Base-by-base conservation (phyloP, 2,888 invertebrate species). In the Microplitis deprimator region DNA sequence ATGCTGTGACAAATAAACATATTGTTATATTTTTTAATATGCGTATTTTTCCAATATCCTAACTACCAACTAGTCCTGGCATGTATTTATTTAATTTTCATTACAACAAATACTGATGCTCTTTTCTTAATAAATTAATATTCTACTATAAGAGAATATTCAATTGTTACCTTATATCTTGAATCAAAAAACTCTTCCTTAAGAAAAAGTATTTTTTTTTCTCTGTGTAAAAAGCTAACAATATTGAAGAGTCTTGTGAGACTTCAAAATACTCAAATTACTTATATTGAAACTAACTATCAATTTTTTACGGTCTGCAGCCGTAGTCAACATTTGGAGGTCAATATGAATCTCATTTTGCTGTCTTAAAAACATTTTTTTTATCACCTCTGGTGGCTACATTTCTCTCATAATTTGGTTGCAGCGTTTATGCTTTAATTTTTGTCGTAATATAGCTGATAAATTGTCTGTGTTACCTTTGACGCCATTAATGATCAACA, bases 371-470 rank as follows among this genome's bases (percentile, higher is more conserved):
- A 61, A 61, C 61, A 61, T 61, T 61, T 6, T n/a, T 16, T 17
- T 61, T 6, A 61, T 61, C 61, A 16, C 17, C 1, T 61, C 61
- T 16, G 61, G 61, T 61, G 61, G 61, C 61, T 6, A 61, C 61
- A 61, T 61, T 61, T 61, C 61, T 61, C 61, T 17, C 61, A 61
- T 61, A 1, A 61, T 17, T 1, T 16, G 17, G 61, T 61, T 61
- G 17, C 61, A 61, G n/a, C 61, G 61, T 17, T 61, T 61, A 8
- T 6, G n/a, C 61, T 5, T 61, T 16, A 6, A 5, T 61, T 61
- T 61, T 61, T 61, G 61, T 61, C 16, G 17, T 61, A 61, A n/a
- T 61, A 61, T 61, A 61, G 1, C 61, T 16, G 61, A 61, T 61
- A 61, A 61, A n/a, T 61, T n/a, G 3, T 61, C 61, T n/a, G 61